These are phyloP conservation scores for Styela clava DNA, from an alignment of 23 tunicate species.

Conservation along the genomic window DNA sequence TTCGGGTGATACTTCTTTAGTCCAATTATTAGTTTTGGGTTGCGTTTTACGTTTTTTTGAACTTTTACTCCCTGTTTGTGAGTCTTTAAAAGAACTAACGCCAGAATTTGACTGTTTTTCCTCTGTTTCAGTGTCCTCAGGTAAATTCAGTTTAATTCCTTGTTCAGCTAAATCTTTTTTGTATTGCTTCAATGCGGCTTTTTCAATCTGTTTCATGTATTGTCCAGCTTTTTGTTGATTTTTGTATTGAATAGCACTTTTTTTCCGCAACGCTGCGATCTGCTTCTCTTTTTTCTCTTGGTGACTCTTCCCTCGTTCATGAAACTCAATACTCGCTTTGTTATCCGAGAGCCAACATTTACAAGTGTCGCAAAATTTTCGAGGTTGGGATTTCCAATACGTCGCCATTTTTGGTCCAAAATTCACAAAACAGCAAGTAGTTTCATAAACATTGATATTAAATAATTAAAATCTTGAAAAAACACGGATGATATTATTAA, in stretches of 20 bases:
- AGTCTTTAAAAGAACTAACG: background rate
- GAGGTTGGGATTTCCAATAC: slow-evolving; percentile 87
- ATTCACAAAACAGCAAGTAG: no score
- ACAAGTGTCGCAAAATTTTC: slow-evolving; percentile 77
- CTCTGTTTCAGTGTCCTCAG: background rate
- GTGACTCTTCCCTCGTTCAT: slow-evolving; percentile 90
- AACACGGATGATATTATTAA: no score
- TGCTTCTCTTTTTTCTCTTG: slow-evolving; percentile 71
- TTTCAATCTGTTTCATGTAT: slow-evolving; percentile 21
- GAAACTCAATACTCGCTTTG: slow-evolving; percentile 87
- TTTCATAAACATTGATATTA: no score
- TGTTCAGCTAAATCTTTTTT: slow-evolving; percentile 10
- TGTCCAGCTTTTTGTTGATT: slow-evolving; percentile 24
- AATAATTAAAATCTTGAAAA: no score
- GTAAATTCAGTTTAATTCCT: background rate
- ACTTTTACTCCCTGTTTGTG: background rate
- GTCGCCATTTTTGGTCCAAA: slow-evolving; percentile 49
- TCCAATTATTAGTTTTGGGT: background rate
- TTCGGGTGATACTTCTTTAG: slow-evolving; percentile 18
- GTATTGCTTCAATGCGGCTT: slow-evolving; percentile 19
- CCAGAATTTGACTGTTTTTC: background rate
- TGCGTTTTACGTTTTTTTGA: background rate
- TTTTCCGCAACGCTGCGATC: slow-evolving; percentile 3
- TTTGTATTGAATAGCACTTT: slow-evolving; percentile 20
- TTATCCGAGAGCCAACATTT: slow-evolving; percentile 94